A percentile compares a stretch with the other conserved stretches of the same genome.
phyloP scores from a whole-genome alignment of 2,888 invertebrate genomes.

The Plebejus anna region DNA sequence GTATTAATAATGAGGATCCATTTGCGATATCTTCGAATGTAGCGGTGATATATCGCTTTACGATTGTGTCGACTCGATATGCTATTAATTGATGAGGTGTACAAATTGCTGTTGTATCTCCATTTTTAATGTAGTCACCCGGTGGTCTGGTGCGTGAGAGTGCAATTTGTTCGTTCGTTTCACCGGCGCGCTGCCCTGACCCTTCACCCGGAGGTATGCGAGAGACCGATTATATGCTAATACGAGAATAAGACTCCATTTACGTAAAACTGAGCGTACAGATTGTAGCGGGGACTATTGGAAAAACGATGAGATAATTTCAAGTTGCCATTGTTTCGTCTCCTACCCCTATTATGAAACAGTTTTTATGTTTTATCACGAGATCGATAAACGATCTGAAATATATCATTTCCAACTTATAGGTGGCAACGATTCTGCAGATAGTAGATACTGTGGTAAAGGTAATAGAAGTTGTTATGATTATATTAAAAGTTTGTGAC shows the following conservation, averaged over 20 bases:
- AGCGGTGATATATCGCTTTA: constrained; percentile 37
- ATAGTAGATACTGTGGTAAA: background rate
- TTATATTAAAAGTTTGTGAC: background rate
- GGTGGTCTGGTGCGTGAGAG: constrained; percentile 57
- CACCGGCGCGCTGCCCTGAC: constrained; percentile 48
- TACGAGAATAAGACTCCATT: constrained; percentile 52
- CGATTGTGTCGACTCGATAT: constrained; percentile 37
- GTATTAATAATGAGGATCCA: constrained; percentile 55
- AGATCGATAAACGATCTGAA: background rate
- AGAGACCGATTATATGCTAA: constrained; percentile 63
- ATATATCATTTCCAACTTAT: background rate
- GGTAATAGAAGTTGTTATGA: background rate
- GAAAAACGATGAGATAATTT: constrained; percentile 19
- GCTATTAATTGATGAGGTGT: constrained; percentile 37
- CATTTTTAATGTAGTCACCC: constrained; percentile 38
- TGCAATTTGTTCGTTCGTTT: constrained; percentile 59
- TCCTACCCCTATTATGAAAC: background rate
- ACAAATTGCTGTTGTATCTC: constrained; percentile 35
- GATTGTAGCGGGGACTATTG: constrained; percentile 38
- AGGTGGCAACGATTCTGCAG: background rate
- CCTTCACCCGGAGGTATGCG: constrained; percentile 48
- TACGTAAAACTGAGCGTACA: constrained; percentile 46
- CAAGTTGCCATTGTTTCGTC: constrained; percentile 6
- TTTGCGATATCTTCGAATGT: constrained; percentile 38
- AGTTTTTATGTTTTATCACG: constrained; percentile 4